phyloP scores from a whole-genome alignment of 2,113 vertebrate species.

The Microcebus murinus region DNA sequence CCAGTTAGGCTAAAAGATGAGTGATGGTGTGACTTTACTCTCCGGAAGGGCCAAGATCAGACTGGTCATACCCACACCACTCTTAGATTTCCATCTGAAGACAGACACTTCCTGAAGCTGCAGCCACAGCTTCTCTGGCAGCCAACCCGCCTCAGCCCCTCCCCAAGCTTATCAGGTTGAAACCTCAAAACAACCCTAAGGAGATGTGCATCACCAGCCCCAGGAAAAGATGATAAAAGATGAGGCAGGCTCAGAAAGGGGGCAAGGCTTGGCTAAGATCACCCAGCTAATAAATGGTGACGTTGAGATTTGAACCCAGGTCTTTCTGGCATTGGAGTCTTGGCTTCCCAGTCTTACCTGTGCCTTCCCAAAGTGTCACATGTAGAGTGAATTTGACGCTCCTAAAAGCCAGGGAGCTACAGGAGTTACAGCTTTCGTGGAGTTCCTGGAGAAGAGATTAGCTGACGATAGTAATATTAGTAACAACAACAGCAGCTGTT shows the following conservation, averaged over 20 bases:
- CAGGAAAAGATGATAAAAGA: not conserved
- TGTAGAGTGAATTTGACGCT: not conserved
- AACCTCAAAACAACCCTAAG: not conserved
- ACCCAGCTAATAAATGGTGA: not conserved
- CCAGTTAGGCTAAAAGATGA: slow-evolving; percentile 61
- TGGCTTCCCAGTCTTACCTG: not conserved
- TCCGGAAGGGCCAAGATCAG: not conserved
- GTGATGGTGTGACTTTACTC: not conserved
- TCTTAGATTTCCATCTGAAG: not conserved
- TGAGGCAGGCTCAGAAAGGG: not conserved
- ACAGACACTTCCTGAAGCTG: not conserved
- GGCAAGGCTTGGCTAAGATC: not conserved
- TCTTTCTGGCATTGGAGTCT: not conserved
- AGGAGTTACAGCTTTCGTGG: not conserved
- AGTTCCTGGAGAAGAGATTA: not conserved
- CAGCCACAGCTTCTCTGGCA: not conserved
- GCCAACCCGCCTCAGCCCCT: not conserved
- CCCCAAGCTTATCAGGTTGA: not conserved
- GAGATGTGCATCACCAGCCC: not conserved
- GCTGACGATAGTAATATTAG: not conserved
- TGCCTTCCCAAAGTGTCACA: not conserved
- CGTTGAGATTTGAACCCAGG: not conserved
- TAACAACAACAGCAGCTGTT: not conserved
- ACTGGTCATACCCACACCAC: not conserved
- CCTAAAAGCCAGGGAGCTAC: not conserved